Base-by-base conservation (phyloP, 2,888 invertebrate species). In the Parapristionchus giblindavisi region DNA sequence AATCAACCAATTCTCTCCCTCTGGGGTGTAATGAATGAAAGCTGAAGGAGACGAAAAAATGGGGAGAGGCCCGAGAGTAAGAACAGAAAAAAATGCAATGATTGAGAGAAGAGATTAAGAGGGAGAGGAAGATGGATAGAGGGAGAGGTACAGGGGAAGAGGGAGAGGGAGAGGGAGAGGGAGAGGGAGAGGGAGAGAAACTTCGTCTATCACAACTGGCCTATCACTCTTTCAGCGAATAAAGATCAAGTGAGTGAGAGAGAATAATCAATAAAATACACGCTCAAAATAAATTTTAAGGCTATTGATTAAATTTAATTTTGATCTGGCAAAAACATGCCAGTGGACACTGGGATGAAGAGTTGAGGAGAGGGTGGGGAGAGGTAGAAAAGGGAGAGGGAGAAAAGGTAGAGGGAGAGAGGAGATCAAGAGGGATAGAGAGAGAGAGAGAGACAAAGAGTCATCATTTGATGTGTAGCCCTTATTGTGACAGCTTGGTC, bases 91-190 rank as follows among this genome's bases (percentile, higher is more conserved):
- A 34, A 58, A 34, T 34, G 29, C 27, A 34, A 4, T 17, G 58
- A 32, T n/a, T n/a, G 58, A 0, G 58, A 58, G 56, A 21, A 52
- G n/a, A 54, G 54, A 2, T 2, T 6, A 32, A 11, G 56, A 27
- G 56, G 29, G 61, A n/a, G 29, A 65, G 40, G 40, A 27, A 40
- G 34, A 43, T 65, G 63, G 63, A 43, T 65, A 65, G 36, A 65
- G 63, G n/a, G n/a, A 65, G 38, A 40, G 43, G 29, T 65, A 65
- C 43, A 65, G 58, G 34, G 32, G 58, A 14, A 21, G 5, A 54
- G 5, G 21, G 54, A 14, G 54, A n/a, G n/a, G 54, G 8, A 24
- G 54, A 11, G 56, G 27, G 4, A 29, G 56, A 27, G 27, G 32
- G 56, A 27, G 56, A 11, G 56, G 32, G 56, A 56, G 56, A 27